These are phyloP conservation scores for Rotaria socialis DNA, from an alignment of 2,888 invertebrate species.

Conservation along the genomic window DNA sequence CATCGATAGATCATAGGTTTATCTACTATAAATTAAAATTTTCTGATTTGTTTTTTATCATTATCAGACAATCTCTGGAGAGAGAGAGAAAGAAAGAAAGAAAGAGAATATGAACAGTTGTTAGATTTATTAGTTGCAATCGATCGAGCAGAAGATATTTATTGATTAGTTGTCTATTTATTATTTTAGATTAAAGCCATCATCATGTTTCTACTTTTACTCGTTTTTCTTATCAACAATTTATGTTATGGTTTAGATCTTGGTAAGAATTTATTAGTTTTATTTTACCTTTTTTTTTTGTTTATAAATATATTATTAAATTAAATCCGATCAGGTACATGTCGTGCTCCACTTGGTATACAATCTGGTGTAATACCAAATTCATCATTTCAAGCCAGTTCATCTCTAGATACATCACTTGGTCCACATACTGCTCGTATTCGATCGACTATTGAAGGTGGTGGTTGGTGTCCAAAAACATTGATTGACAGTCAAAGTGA, in stretches of 20 bases:
- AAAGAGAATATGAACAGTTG: not conserved
- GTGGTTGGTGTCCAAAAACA: conserved; percentile 85
- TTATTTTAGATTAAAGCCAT: conserved; percentile 26
- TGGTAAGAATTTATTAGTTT: not conserved
- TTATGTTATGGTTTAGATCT: not conserved
- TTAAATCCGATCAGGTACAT: conserved; percentile 55
- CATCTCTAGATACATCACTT: conserved; percentile 77
- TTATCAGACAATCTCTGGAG: not conserved
- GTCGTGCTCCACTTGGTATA: conserved; percentile 78
- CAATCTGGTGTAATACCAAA: conserved; percentile 76
- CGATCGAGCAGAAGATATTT: not conserved
- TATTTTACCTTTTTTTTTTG: not conserved
- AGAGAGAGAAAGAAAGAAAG: not conserved
- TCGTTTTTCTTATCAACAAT: not conserved
- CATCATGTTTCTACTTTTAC: not conserved
- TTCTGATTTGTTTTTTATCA: not conserved
- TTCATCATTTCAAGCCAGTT: conserved; percentile 75
- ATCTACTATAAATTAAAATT: not conserved
- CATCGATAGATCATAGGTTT: not conserved
- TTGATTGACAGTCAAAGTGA: conserved; percentile 68
- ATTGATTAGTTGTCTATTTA: conserved; percentile 6
- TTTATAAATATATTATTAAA: no score
- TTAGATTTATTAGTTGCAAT: conserved; percentile 7
- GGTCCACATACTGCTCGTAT: conserved; percentile 79
- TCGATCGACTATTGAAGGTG: conserved; percentile 75